Conservation (phyloP, 2,113 vertebrate genomes). For the Chaenocephalus aceratus region DNA sequence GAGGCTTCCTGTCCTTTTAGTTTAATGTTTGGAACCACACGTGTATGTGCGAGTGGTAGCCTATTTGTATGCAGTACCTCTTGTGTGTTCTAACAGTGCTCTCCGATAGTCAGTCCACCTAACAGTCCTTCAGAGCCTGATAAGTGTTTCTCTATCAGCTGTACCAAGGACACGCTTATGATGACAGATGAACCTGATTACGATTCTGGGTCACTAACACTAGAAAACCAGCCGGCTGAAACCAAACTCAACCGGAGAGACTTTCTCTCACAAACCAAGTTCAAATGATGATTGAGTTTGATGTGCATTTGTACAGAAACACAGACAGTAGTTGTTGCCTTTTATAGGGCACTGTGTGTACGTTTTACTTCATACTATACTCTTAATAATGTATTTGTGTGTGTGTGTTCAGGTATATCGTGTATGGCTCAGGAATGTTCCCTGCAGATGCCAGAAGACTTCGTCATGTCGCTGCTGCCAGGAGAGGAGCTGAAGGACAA, state of each 20-base stretch:
- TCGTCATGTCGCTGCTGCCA: constrained; percentile 95
- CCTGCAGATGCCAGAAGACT: constrained; percentile 95
- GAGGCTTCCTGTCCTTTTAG: not conserved
- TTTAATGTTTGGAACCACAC: not conserved
- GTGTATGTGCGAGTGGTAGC: not conserved
- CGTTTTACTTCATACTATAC: not conserved
- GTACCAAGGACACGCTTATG: constrained; percentile 17
- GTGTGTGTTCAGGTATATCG: constrained; percentile 88
- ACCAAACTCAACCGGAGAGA: not conserved
- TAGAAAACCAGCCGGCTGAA: constrained; percentile 3
- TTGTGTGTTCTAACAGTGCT: constrained; percentile 5
- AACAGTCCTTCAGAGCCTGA: constrained; percentile 18
- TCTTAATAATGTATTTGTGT: constrained; percentile 28
- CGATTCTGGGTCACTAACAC: constrained; percentile 42
- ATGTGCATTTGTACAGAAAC: too few relatives aligned
- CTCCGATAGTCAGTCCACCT: constrained; percentile 11
- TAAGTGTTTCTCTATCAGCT: constrained; percentile 43
- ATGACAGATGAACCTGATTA: constrained; percentile 8
- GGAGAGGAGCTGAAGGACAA: constrained; percentile 98
- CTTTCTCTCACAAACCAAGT: not conserved
- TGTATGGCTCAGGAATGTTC: constrained; percentile 99
- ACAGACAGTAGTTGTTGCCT: not conserved
- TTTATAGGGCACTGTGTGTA: not conserved
- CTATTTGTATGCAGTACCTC: not conserved
- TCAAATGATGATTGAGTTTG: not conserved